Evolutionary conservation across 2,888 invertebrate species (phyloP).

Genomic region (Oligia latruncula): DNA sequence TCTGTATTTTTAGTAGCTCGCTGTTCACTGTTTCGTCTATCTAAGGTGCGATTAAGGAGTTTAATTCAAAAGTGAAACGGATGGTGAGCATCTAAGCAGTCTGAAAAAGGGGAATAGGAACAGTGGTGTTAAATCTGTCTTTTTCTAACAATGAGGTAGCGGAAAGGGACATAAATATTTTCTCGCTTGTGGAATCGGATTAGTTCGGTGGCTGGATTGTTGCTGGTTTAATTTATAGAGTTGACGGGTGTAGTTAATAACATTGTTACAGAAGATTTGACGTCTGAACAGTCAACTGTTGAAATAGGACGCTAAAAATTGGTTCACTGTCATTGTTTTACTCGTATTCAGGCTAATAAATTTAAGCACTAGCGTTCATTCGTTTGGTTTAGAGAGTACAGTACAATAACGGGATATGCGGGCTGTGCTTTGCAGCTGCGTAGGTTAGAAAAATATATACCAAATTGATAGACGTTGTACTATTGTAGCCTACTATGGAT

Average conservation of each 20-base stretch:
- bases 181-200: slow-evolving; percentile 40
- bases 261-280: slow-evolving; percentile 57
- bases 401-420: neutral
- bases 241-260: slow-evolving; percentile 52
- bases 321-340: slow-evolving; percentile 34
- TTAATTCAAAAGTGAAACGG: slow-evolving; percentile 32
- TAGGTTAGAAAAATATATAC: neutral
- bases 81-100: slow-evolving; percentile 4
- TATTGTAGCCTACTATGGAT: neutral
- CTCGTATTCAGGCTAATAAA: slow-evolving; percentile 40
- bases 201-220: slow-evolving; percentile 54
- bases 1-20: slow-evolving; percentile 4
- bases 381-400: slow-evolving; percentile 14
- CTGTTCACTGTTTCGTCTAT: slow-evolving; percentile 14
- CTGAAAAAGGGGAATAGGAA: slow-evolving; percentile 14
- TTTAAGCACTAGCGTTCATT: slow-evolving; percentile 31
- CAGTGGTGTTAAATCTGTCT: slow-evolving; percentile 34
- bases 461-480: neutral
- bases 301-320: slow-evolving; percentile 56
- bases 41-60: slow-evolving; percentile 31
- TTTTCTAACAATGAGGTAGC: slow-evolving; percentile 44
- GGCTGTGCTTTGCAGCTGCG: neutral
- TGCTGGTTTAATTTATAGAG: slow-evolving; percentile 60
- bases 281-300: slow-evolving; percentile 43
- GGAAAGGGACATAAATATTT: slow-evolving; percentile 52